phyloP scores from a whole-genome alignment of 1,140 invertebrate genomes.

The Globodera ellingtonae region DNA sequence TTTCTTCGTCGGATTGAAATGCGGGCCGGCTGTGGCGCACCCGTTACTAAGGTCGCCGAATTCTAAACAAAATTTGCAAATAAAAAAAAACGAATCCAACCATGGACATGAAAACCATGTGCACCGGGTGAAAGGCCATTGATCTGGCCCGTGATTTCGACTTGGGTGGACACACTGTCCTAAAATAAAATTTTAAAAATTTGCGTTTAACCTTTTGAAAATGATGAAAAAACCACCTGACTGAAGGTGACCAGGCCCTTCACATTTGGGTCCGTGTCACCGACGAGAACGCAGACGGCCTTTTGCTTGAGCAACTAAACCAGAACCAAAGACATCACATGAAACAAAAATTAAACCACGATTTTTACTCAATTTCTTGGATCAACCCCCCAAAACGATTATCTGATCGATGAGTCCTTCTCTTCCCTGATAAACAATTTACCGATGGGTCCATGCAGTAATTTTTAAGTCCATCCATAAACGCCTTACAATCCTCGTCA shows the following conservation, averaged over 20 bases:
- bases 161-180: slow-evolving; percentile 42
- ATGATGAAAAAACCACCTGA: neutral
- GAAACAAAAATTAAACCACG: no score
- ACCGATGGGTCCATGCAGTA: no score
- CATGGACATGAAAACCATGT: slow-evolving; percentile 92
- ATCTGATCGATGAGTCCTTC: no score
- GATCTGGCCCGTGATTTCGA: slow-evolving; percentile 73
- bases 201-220: no score
- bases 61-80: neutral
- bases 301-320: neutral
- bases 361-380: no score
- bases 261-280: neutral
- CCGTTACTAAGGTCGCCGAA: slow-evolving; percentile 89
- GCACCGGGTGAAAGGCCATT: slow-evolving; percentile 74
- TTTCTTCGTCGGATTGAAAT: slow-evolving; percentile 86
- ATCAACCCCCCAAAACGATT: no score
- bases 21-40: slow-evolving; percentile 88
- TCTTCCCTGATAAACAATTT: no score
- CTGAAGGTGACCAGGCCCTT: neutral
- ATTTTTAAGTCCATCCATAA: no score
- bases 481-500: no score
- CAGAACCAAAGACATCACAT: no score
- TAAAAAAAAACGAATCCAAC: neutral
- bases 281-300: neutral
- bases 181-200: neutral